Evolutionary conservation across 2,797 vertebrate genomes (phyloP), one percentile per base, ranked within the genome.

Genomic region (Oryzias sinensis): DNA sequence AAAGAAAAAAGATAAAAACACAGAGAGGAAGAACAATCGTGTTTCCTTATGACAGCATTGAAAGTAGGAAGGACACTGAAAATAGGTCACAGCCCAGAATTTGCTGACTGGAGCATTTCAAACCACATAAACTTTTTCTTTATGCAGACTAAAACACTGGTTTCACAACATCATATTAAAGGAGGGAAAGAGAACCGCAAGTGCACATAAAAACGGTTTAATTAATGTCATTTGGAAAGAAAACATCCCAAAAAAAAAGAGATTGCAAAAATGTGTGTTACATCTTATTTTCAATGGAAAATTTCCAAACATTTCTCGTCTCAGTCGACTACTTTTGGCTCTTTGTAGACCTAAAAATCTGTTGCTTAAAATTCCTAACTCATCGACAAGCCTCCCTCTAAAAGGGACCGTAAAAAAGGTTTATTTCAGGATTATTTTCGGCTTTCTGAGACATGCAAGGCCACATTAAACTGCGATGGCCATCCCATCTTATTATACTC

Each of bases 31-130:
- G n/a, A 49, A 44, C 15, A 3, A 22, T 46, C 27, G 40, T 0
- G 7, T 65, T 66, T 20, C 54, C 49, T 40, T 46, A 51, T 57
- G 53, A 62, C 64, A 64, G 57, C 69, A 68, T 4, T 56, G 48
- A 33, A 46, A 60, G 49, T 44, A 79, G 86, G 75, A 88, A 77
- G 60, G 54, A 53, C 42, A 51, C n/a, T 43, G 43, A 49, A 13
- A 15, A 49, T 9, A 62, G 61, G 72, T 56, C 47, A 5, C 3
- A 13, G 17, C 17, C 49, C 14, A 0, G 5, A 14, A 74, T 66
- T 17, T 75, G 56, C 62, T 76, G 45, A 51, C 16, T 53, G 49
- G 40, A 15, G 62, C 60, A 51, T 66, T 80, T 74, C 40, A 43
- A 59, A 53, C 13, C 50, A 40, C 2, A 6, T 9, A 14, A 42